Evolutionary conservation across 2,797 vertebrate genomes (phyloP).

Genomic region (Gymnodraco acuticeps): DNA sequence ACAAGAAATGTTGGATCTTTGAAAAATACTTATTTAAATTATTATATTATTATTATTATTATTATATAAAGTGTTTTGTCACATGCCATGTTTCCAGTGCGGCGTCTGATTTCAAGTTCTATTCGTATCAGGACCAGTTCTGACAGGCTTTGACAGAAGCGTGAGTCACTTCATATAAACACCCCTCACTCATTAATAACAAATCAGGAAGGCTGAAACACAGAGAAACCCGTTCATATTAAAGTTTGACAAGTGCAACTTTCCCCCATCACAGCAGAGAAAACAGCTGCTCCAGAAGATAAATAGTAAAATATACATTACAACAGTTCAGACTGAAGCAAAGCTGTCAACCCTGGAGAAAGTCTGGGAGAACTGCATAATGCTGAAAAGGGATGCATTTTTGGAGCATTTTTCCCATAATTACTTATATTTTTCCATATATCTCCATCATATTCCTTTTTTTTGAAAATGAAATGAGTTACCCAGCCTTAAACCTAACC

Average conservation of each 20-base stretch:
- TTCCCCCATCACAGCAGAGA: background rate
- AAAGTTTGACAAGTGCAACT: constrained; percentile 30
- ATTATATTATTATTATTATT: too few relatives aligned
- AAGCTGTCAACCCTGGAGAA: too few relatives aligned
- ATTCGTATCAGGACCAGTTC: constrained; percentile 11
- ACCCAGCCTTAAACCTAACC: too few relatives aligned
- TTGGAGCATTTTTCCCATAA: too few relatives aligned
- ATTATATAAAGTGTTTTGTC: constrained; percentile 48
- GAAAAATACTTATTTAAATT: constrained; percentile 11
- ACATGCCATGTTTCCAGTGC: constrained; percentile 12
- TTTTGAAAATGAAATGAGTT: too few relatives aligned
- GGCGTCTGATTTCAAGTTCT: constrained; percentile 16
- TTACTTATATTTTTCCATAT: too few relatives aligned
- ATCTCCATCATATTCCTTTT: too few relatives aligned
- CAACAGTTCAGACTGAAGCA: background rate
- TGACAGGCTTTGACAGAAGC: constrained; percentile 13
- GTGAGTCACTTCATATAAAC: constrained; percentile 27
- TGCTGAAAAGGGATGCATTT: too few relatives aligned
- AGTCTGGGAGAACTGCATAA: too few relatives aligned
- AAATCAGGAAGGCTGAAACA: constrained; percentile 25
- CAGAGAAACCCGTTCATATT: constrained; percentile 18
- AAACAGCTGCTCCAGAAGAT: constrained; percentile 39
- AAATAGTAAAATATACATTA: constrained; percentile 1
- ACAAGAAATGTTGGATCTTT: constrained; percentile 30
- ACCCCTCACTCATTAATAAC: constrained; percentile 21